Percentiles rank a stretch among this genome's conserved stretches.
Conservation (phyloP, 2,888 invertebrate genomes). For the Apamea epomidion region DNA sequence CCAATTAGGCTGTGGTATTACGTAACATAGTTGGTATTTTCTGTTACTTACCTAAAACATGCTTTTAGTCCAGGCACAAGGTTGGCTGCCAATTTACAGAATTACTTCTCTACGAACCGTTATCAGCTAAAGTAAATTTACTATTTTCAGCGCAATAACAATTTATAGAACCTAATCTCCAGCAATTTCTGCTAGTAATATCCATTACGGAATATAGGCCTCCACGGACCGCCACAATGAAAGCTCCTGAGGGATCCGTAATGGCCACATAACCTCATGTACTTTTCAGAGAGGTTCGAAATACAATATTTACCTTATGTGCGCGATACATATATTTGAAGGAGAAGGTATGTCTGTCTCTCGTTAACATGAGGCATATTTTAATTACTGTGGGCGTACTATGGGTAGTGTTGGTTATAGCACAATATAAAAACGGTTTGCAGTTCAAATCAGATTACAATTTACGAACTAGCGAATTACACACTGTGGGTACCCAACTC, state of each 20-base stretch:
- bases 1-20: neutral
- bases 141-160: conserved; percentile 35
- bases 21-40: neutral
- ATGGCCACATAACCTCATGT: conserved; percentile 25
- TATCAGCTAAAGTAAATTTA: neutral
- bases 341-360: too few relatives aligned
- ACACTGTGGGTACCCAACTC: too few relatives aligned
- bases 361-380: too few relatives aligned
- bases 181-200: conserved; percentile 39
- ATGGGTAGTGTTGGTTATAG: too few relatives aligned
- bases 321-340: neutral
- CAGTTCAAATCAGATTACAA: too few relatives aligned
- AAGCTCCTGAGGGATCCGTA: conserved; percentile 26
- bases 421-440: too few relatives aligned
- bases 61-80: neutral
- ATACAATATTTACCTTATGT: conserved; percentile 22
- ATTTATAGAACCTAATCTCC: conserved; percentile 35
- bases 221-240: conserved; percentile 17
- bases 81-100: conserved; percentile 8
- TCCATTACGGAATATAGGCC: conserved; percentile 38
- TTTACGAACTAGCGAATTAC: too few relatives aligned
- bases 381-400: too few relatives aligned
- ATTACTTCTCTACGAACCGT: conserved; percentile 28
- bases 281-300: conserved; percentile 19
- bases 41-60: neutral